A percentile compares a stretch with the other conserved stretches of the same genome.
phyloP scores from a whole-genome alignment of 2,888 invertebrate genomes.

The Schizotus pectinicornis region DNA sequence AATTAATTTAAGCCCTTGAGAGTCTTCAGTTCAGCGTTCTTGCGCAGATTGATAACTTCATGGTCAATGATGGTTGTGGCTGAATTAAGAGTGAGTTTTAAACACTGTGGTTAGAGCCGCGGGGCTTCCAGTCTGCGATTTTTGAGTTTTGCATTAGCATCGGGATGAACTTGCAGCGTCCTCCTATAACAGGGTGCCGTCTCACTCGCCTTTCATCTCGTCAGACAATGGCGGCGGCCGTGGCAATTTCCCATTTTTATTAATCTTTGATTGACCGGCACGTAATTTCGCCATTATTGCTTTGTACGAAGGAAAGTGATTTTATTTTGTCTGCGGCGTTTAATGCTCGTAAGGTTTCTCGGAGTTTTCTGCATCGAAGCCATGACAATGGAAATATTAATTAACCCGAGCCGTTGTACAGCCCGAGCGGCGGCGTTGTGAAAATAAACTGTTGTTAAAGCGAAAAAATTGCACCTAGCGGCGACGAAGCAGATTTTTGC shows the following conservation, averaged over 20 bases:
- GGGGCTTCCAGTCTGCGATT: no score
- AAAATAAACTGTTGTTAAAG: background rate
- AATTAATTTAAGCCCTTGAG: no score
- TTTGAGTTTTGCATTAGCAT: no score
- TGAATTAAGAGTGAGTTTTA: no score
- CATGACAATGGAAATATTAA: slow-evolving; percentile 26
- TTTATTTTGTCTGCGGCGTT: slow-evolving; percentile 27
- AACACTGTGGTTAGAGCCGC: no score
- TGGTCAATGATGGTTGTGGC: no score
- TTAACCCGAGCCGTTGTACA: slow-evolving; percentile 23
- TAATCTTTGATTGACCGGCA: slow-evolving; percentile 45
- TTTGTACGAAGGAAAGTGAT: slow-evolving; percentile 23
- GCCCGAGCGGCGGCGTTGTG: background rate
- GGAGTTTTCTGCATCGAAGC: slow-evolving; percentile 19
- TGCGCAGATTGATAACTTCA: no score
- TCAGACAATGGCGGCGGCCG: slow-evolving; percentile 42
- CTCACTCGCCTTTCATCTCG: slow-evolving; percentile 26
- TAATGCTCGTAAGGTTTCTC: slow-evolving; percentile 26
- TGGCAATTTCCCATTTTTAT: slow-evolving; percentile 40
- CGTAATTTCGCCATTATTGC: slow-evolving; percentile 40
- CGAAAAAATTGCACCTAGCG: background rate
- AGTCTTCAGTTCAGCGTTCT: no score
- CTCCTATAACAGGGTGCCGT: no score
- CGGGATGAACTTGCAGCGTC: no score
- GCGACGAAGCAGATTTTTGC: background rate